These are phyloP conservation scores for Eulemur macaco DNA, from an alignment of 2,113 vertebrate species.

Conservation along the genomic window DNA sequence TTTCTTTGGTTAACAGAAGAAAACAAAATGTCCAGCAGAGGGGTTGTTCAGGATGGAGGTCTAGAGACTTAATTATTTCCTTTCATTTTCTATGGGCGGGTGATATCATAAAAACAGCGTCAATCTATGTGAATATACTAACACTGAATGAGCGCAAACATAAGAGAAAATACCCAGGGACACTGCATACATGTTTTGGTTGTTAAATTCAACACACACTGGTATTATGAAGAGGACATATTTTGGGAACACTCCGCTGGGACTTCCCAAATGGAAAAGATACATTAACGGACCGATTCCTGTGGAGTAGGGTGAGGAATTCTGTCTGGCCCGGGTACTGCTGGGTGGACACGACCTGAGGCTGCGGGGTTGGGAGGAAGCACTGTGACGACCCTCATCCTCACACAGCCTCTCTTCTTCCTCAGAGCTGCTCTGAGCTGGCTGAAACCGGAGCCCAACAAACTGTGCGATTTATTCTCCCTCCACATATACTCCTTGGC, in stretches of 20 bases:
- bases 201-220: background rate
- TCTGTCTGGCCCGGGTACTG: too few species aligned
- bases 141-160: background rate
- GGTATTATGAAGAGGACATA: too few species aligned
- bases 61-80: background rate
- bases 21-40: conserved; percentile 44
- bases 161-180: background rate
- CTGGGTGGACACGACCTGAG: background rate
- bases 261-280: background rate
- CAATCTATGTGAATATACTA: background rate
- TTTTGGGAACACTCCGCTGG: background rate
- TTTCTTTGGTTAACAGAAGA: background rate
- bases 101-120: background rate
- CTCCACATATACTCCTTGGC: background rate
- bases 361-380: background rate
- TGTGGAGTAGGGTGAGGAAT: background rate
- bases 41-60: background rate
- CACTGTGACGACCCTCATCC: background rate
- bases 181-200: background rate
- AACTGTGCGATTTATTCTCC: background rate
- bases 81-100: background rate
- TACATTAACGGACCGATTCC: background rate
- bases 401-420: background rate
- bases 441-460: background rate
- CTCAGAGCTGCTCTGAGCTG: background rate